phyloP scores from a whole-genome alignment of 2,797 vertebrate genomes.

The Tenualosa thibaudeaui region DNA sequence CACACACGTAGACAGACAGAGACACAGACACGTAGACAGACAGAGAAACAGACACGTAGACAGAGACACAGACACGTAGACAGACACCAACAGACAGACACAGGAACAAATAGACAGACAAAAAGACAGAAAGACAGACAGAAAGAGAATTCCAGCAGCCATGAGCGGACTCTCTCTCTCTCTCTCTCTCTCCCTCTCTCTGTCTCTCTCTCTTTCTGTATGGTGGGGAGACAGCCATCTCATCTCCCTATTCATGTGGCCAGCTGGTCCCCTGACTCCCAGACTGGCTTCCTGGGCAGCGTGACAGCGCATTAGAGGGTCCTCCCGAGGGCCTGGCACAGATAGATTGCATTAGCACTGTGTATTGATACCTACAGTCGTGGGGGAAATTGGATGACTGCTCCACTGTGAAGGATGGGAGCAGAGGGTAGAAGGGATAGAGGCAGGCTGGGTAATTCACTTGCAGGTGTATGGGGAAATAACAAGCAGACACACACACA shows the following conservation, averaged over 20 bases:
- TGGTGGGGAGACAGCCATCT: neutral
- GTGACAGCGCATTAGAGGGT: slow-evolving; percentile 31
- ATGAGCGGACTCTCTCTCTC: too few species aligned
- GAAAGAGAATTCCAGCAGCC: too few species aligned
- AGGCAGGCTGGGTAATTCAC: slow-evolving; percentile 44
- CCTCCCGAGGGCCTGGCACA: slow-evolving; percentile 23
- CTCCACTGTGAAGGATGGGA: slow-evolving; percentile 36
- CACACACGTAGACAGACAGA: too few species aligned
- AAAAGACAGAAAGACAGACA: too few species aligned
- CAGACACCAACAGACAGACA: too few species aligned
- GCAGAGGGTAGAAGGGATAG: slow-evolving; percentile 39
- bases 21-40: too few species aligned
- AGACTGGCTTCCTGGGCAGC: neutral
- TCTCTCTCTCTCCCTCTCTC: neutral
- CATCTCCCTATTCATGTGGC: neutral
- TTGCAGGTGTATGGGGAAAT: slow-evolving; percentile 23
- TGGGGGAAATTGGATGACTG: neutral
- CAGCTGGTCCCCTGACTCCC: slow-evolving; percentile 18
- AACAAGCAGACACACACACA: neutral
- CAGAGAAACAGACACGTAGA: too few species aligned
- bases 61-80: too few species aligned
- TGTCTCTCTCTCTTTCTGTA: neutral
- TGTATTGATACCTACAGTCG: slow-evolving; percentile 26
- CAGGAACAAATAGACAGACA: too few species aligned
- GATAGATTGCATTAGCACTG: slow-evolving; percentile 41